Evolutionary conservation across 1,140 invertebrate genomes (phyloP), one percentile per base, ranked within the genome.

Genomic region (Solenopsis invicta): DNA sequence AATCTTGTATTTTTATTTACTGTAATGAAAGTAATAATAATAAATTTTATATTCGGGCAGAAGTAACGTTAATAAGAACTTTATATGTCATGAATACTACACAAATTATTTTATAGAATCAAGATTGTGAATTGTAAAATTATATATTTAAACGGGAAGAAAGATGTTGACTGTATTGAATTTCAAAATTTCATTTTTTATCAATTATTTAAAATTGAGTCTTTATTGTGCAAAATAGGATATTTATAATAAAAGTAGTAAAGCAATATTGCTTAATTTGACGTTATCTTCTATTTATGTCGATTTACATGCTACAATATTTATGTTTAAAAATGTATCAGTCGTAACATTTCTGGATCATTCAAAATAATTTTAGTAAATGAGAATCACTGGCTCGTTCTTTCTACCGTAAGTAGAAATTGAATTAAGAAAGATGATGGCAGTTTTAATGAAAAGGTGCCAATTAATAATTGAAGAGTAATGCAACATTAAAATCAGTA

Each of bases 351-450:
- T 24, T 16, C 9, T 50, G 24, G 5, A 18, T 18, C 12, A 12
- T 29, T 71, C 29, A 72, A 34, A 52, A 1, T 72, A 41, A 50
- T 72, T 50, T 41, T 50, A 18, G 2, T 50, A 72, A 72, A 29
- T 50, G 45, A 72, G 69, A 72, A 72, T 4, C 45, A 34, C 69
- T 71, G 41, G 2, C 12, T 8, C 13, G 16, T 72, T 29, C 69
- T 72, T 72, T 52, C 48, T 24, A 3, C 4, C 12, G 13, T 21
- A 50, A 21, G 21, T 72, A 52, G 16, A 72, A 16, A 21, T 34
- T 12, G 24, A 72, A 72, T 72, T 72, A 72, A 72, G 45, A 72
- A 72, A 72, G 45, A 72, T 72, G 45, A 24, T 45, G 21, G 9
- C 16, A 48, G 41, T 50, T 72, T 72, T 29, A 72, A 72, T 72